Percentiles rank a stretch among this genome's conserved stretches.
phyloP scores from a whole-genome alignment of 2,888 invertebrate species.

The Zygaena filipendulae region DNA sequence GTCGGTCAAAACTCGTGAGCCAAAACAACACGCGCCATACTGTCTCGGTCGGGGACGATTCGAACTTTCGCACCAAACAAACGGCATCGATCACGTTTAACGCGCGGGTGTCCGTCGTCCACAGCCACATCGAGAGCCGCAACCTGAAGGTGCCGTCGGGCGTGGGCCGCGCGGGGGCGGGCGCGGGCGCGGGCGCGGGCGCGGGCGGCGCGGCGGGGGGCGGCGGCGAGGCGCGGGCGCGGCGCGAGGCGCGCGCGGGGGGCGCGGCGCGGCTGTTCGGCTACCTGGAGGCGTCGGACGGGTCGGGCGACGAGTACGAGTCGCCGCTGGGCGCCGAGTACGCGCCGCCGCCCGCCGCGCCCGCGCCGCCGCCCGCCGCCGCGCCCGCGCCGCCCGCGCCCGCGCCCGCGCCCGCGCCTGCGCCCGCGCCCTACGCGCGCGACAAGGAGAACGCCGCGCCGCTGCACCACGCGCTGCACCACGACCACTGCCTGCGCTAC shows the following conservation, averaged over 20 bases:
- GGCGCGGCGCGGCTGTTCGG: constrained; percentile 78
- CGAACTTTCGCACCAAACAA: no score
- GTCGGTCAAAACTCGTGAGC: no score
- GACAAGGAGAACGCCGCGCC: constrained; percentile 58
- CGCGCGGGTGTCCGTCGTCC: no score
- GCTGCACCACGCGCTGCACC: constrained; percentile 44
- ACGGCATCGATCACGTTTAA: no score
- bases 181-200: constrained; percentile 28
- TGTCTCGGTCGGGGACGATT: no score
- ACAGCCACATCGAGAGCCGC: constrained; percentile 72
- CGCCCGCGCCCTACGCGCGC: constrained; percentile 32
- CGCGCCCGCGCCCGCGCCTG: constrained; percentile 7
- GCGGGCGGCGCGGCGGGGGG: constrained; percentile 30
- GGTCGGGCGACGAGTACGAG: constrained; percentile 70
- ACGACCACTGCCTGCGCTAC: constrained; percentile 59
- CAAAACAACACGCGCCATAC: no score
- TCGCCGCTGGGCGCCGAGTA: constrained; percentile 21
- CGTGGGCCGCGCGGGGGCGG: constrained; percentile 27
- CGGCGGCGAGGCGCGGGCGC: constrained; percentile 28
- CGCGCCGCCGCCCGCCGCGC: constrained; percentile 15
- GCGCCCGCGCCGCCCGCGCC: constrained; percentile 17
- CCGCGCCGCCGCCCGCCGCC: constrained; percentile 18
- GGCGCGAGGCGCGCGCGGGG: constrained; percentile 45
- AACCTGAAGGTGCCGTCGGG: constrained; percentile 65
- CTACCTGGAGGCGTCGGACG: constrained; percentile 78